Evolutionary conservation across 2,797 vertebrate species (phyloP), one percentile per base, ranked within the genome.

Genomic region (Chromobotia macracanthus): DNA sequence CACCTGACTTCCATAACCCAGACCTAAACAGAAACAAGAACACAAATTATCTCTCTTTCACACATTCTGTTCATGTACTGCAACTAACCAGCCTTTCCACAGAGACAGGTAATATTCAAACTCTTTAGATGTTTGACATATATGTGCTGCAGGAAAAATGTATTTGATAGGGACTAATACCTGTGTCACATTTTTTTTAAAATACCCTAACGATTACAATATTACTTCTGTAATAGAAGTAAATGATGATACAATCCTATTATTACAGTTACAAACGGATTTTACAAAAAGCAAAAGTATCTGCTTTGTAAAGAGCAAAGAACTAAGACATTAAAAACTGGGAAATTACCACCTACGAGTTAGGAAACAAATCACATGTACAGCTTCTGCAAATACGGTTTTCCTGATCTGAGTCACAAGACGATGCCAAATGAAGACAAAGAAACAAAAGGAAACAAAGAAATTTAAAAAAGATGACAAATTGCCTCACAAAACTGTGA

Each of bases 1-100:
- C 83, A 90, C 87, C 76, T 88, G 87, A 84, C 74, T 77, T 19
- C 87, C 89, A 84, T 89, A 90, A 46, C 89, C 89, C 44, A 90
- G 38, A 31, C 89, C 89, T 90, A 70, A 41, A 70, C 25, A 78
- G 48, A 71, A 71, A 31, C 18, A 71, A 66, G 9, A 46, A 51
- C 55, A 10, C 60, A 16, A 51, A 41, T 63, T 13, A 70, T 16
- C 7, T 12, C 11, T 15, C 16, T 77, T 63, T 66, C 4, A 23
- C 16, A 38, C n/a, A n/a, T 23, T 69, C 7, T 12, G 28, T 51
- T 38, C 10, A 23, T 15, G n/a, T 19, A 53, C 8, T 60, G 31
- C 21, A 71, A 19, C 16, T n/a, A 16, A 56, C 35, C 51, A 56
- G 18, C 38, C 25, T 41, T 64, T 48, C 23, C 65, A 66, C 60